Evolutionary conservation across 2,113 vertebrate species (phyloP).

Genomic region (human): DNA sequence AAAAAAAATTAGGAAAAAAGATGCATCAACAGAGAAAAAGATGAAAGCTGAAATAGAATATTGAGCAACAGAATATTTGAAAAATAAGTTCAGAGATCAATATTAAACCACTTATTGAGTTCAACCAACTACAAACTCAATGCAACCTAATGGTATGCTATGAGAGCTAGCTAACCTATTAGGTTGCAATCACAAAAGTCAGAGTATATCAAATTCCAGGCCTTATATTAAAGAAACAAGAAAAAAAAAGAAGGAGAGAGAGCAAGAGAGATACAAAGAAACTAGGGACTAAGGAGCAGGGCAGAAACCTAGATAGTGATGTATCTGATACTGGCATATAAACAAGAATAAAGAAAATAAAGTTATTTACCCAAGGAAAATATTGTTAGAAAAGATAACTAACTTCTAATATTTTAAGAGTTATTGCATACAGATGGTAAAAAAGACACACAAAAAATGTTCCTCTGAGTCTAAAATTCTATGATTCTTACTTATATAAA

Average conservation of each 20-base stretch:
- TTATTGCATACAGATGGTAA: background rate
- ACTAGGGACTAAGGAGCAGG: background rate
- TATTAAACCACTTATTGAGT: background rate
- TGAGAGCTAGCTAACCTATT: background rate
- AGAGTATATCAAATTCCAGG: background rate
- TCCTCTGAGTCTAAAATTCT: background rate
- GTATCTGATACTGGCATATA: background rate
- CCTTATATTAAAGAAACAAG: background rate
- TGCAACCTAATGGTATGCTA: background rate
- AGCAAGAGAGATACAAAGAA: background rate
- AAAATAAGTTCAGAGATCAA: conserved; percentile 23
- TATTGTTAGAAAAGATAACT: background rate
- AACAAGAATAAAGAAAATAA: background rate
- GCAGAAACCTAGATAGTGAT: background rate
- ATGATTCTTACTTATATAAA: background rate
- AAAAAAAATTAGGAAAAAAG: background rate
- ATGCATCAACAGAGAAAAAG: background rate
- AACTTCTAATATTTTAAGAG: background rate
- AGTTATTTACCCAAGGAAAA: background rate
- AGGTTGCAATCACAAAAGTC: background rate
- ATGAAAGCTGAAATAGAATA: background rate
- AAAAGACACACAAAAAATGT: background rate
- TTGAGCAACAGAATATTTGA: background rate
- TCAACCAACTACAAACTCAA: background rate
- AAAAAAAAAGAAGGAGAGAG: too few species aligned